Percentiles rank a stretch among this genome's conserved stretches.
Conservation (phyloP, 2,113 vertebrate species). For the Atlantisia rogersi region DNA sequence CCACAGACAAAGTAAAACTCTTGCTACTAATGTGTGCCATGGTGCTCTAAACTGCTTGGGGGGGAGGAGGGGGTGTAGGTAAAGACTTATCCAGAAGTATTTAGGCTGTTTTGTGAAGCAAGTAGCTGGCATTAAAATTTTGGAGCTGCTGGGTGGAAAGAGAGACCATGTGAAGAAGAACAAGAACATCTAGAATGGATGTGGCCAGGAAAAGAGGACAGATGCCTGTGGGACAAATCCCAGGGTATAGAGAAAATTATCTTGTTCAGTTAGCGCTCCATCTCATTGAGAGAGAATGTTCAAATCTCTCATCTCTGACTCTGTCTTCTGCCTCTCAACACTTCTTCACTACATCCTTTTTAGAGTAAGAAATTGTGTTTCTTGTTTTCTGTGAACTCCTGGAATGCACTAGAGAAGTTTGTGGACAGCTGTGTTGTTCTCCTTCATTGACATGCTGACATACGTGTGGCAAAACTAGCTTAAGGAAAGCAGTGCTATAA, state of each 20-base stretch:
- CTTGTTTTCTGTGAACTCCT: background rate
- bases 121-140: background rate
- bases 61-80: background rate
- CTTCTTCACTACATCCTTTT: background rate
- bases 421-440: background rate
- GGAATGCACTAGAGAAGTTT: background rate
- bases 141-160: background rate
- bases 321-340: background rate
- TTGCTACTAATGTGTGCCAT: background rate
- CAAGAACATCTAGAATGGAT: background rate
- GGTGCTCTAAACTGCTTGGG: background rate
- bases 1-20: slow-evolving; percentile 14
- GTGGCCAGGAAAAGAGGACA: background rate
- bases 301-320: background rate
- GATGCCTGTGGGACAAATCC: background rate
- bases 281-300: background rate
- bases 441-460: background rate
- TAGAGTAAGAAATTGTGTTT: background rate
- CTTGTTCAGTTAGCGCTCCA: fast-evolving
- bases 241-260: background rate
- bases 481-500: background rate
- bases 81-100: background rate
- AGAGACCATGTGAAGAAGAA: background rate
- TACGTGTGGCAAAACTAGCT: background rate
- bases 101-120: background rate